phyloP scores from a whole-genome alignment of 2,113 vertebrate genomes.

The Uria aalge region DNA sequence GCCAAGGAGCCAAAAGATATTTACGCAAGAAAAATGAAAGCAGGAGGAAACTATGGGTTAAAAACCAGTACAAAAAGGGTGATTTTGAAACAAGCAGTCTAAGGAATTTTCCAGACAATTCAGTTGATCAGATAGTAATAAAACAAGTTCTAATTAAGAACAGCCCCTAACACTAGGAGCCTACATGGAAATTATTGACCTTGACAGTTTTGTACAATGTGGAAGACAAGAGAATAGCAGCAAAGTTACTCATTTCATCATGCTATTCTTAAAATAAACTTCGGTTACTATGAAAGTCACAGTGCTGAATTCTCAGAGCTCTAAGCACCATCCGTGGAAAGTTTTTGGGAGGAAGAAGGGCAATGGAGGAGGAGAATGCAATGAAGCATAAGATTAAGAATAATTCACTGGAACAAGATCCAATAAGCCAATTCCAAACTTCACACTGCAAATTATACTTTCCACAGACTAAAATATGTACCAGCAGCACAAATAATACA shows the following conservation, averaged over 20 bases:
- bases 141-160: conserved; percentile 6
- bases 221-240: not conserved
- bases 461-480: not conserved
- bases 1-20: not conserved
- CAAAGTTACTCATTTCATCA: conserved; percentile 28
- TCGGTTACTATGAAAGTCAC: conserved; percentile 18
- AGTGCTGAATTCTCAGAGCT: not conserved
- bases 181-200: conserved; percentile 3
- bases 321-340: conserved; percentile 3
- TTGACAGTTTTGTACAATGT: not conserved
- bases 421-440: not conserved
- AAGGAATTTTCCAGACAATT: conserved; percentile 8
- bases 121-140: not conserved
- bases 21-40: not conserved
- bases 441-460: not conserved
- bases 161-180: not conserved
- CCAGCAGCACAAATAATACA: not conserved
- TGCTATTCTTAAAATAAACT: conserved; percentile 45
- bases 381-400: not conserved
- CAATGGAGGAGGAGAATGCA: not conserved
- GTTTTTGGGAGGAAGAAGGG: not conserved
- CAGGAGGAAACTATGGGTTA: not conserved
- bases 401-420: conserved; percentile 2
- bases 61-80: not conserved
- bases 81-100: not conserved